Evolutionary conservation across 2,888 invertebrate genomes (phyloP).

Genomic region (Drosophila multiciliata): DNA sequence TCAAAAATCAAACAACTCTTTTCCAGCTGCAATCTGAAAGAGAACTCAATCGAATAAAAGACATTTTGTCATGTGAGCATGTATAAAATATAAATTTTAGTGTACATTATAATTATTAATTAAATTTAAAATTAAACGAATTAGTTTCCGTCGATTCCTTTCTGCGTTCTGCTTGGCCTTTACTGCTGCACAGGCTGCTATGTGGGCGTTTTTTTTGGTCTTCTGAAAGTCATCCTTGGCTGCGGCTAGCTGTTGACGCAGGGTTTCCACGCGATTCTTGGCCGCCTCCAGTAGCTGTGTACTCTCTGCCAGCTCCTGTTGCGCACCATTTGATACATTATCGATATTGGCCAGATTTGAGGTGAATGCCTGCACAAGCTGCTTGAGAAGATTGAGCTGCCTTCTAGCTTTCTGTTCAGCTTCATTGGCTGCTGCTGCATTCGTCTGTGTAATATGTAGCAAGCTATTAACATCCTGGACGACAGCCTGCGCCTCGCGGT

Average conservation of each 20-base stretch:
- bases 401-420: constrained; percentile 88
- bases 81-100: no score
- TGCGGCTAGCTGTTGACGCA: no score
- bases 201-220: constrained; percentile 89
- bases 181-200: constrained; percentile 89
- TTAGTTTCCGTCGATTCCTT: background rate
- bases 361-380: constrained; percentile 85
- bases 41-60: no score
- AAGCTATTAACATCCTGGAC: constrained; percentile 88
- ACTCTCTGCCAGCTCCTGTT: constrained; percentile 88
- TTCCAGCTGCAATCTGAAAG: no score
- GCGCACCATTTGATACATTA: constrained; percentile 87
- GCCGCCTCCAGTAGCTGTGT: constrained; percentile 89
- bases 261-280: constrained; percentile 79
- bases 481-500: constrained; percentile 88
- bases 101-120: background rate
- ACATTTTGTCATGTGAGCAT: no score
- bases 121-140: no score
- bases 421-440: constrained; percentile 87
- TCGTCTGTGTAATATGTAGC: constrained; percentile 88
- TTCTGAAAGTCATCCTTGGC: constrained; percentile 88
- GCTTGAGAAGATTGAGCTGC: constrained; percentile 85
- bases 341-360: constrained; percentile 87
- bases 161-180: constrained; percentile 87
- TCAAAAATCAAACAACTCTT: no score